Evolutionary conservation across 2,113 vertebrate species (phyloP), one percentile per base, ranked within the genome.

Genomic region (Phoenicopterus ruber): DNA sequence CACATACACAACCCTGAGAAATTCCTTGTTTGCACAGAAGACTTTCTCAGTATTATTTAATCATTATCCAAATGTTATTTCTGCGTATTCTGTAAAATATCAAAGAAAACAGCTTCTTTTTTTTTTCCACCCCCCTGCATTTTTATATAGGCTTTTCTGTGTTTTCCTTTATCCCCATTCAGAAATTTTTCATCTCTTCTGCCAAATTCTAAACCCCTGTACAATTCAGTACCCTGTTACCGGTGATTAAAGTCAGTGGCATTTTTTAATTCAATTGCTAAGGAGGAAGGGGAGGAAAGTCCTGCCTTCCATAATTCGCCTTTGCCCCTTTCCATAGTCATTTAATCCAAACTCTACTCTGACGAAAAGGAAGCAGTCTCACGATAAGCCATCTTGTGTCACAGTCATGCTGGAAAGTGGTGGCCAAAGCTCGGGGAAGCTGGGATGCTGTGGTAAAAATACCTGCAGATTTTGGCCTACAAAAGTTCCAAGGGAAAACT

Each of bases 21-120:
- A 97, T 96, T 96, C 94, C 94, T 93, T 97, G 95, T 97, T 97
- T 95, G 87, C 94, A 83, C 88, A 91, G 95, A 97, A 96, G 92
- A 97, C 65, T 94, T 97, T 96, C 78, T 97, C 69, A 78, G 32
- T 95, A 87, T 97, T 97, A 97, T 98, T 97, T 97, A 96, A 96
- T 95, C 88, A 94, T 97, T 97, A 89, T 67, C 66, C 88, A 95
- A 97, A 95, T 97, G 95, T 96, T 97, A 94, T 90, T 98, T 97
- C 87, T 96, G 70, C 36, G 66, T 95, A 67, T 82, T 92, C 81
- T 86, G 50, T 86, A 52, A 95, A 93, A 86, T 86, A 57, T 46
- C 47, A 90, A 96, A 94, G 70, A 90, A 80, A 91, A 83, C 74
- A 93, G 34, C 18, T 86, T 87, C 77, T 79, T 80, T 44, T 65